Evolutionary conservation across 2,888 invertebrate genomes (phyloP).

Genomic region (Drosophila bunnanda): DNA sequence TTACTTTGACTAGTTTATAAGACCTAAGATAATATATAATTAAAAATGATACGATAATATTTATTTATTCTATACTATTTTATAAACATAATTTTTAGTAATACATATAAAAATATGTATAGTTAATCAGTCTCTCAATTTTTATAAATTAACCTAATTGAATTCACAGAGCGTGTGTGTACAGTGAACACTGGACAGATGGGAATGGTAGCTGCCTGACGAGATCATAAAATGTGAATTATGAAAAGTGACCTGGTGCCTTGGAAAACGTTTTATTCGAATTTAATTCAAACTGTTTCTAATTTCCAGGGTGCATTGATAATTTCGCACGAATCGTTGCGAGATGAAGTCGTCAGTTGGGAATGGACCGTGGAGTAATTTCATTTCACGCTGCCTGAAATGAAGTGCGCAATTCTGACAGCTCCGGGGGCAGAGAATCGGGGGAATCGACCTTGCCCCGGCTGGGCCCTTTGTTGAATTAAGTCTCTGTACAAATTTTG

Average conservation of each 20-base stretch:
- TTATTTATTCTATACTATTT: too few species aligned
- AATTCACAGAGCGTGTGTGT: conserved; percentile 60
- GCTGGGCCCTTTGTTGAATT: conserved; percentile 50
- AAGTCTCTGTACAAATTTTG: conserved; percentile 68
- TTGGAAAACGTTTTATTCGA: conserved; percentile 71
- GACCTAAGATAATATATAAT: not conserved
- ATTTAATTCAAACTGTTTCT: conserved; percentile 77
- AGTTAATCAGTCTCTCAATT: too few species aligned
- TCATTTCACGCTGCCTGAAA: conserved; percentile 80
- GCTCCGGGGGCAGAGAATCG: conserved; percentile 7
- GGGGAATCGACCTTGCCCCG: conserved; percentile 11
- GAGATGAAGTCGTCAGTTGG: conserved; percentile 75
- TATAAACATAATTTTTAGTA: too few species aligned
- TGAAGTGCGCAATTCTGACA: conserved; percentile 64
- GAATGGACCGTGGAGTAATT: conserved; percentile 80
- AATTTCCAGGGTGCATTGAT: conserved; percentile 66
- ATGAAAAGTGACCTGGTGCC: conserved; percentile 8
- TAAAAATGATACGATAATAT: too few species aligned
- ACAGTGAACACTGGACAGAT: conserved; percentile 22
- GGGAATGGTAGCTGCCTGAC: conserved; percentile 9
- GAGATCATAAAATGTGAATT: conserved; percentile 17
- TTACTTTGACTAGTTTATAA: too few species aligned
- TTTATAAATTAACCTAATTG: conserved; percentile 77
- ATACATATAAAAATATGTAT: too few species aligned
- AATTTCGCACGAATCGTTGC: conserved; percentile 36